Percentiles rank a stretch among this genome's conserved stretches.
Conservation (phyloP, 1,140 invertebrate genomes). For the Cyclargus thomasi region DNA sequence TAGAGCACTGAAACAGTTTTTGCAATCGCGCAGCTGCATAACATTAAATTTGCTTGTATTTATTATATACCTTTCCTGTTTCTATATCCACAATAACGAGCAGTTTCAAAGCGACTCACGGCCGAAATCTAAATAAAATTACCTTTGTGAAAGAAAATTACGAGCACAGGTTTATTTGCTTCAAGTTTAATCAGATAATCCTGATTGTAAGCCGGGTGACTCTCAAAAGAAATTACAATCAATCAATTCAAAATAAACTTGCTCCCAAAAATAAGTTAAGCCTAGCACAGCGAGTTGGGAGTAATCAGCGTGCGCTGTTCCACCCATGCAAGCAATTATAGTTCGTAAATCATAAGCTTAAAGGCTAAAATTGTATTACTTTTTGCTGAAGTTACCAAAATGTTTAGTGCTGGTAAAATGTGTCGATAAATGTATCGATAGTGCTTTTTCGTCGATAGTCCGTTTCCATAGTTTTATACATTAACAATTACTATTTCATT, state of each 20-base stretch:
- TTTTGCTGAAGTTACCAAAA: slow-evolving; percentile 6
- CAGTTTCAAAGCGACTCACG: background rate
- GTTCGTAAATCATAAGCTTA: slow-evolving; percentile 11
- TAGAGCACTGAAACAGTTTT: background rate
- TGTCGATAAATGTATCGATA: slow-evolving; percentile 2
- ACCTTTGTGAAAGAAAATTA: background rate
- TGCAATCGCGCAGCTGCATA: background rate
- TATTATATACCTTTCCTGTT: background rate
- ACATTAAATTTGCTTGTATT: background rate
- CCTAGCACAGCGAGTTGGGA: slow-evolving; percentile 17
- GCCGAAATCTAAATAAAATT: background rate
- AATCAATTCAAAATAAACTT: slow-evolving; percentile 25
- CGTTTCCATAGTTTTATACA: too few relatives aligned
- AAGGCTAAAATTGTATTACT: slow-evolving; percentile 12
- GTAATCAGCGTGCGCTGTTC: slow-evolving; percentile 3
- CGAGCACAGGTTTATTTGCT: background rate
- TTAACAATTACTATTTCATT: too few relatives aligned
- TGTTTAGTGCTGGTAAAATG: background rate
- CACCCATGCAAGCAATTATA: background rate
- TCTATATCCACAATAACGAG: background rate
- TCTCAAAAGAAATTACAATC: slow-evolving; percentile 26
- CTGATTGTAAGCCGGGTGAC: slow-evolving; percentile 13
- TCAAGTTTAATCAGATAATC: slow-evolving; percentile 8
- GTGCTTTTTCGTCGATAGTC: too few relatives aligned
- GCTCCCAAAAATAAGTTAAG: slow-evolving; percentile 20